phyloP scores from a whole-genome alignment of 2,888 invertebrate species.

The Apoda limacodes region DNA sequence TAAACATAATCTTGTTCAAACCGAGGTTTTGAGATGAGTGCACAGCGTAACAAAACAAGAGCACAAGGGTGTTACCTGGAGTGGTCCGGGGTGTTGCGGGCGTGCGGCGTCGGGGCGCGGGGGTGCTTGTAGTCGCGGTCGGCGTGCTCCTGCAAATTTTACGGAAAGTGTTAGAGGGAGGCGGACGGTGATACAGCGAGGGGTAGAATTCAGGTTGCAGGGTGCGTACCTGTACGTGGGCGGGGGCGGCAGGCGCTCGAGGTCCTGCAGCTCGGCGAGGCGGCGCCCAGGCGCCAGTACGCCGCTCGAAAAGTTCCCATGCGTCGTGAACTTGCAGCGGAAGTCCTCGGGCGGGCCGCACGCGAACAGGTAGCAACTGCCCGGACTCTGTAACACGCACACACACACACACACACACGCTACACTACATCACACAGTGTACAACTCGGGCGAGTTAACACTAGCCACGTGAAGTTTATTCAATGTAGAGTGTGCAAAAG shows the following conservation, averaged over 20 bases:
- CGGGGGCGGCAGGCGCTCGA: constrained; percentile 78
- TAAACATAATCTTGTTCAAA: neutral
- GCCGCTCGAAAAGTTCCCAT: constrained; percentile 89
- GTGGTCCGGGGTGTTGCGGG: neutral
- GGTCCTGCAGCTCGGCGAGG: constrained; percentile 76
- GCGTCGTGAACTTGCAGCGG: constrained; percentile 91
- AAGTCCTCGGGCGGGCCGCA: constrained; percentile 92
- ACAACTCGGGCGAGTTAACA: no score
- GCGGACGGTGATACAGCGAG: constrained; percentile 8
- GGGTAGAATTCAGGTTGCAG: neutral
- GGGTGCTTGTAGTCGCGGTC: constrained; percentile 25
- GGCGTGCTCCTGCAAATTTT: constrained; percentile 23
- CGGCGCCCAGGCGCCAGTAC: constrained; percentile 78
- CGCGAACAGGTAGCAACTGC: constrained; percentile 91
- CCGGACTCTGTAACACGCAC: constrained; percentile 71
- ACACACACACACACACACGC: neutral
- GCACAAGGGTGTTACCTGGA: neutral
- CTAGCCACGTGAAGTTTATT: no score
- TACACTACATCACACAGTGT: no score
- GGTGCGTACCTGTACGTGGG: constrained; percentile 18
- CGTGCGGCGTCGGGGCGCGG: constrained; percentile 9
- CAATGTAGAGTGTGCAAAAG: no score
- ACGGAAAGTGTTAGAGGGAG: neutral
- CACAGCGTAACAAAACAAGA: neutral
- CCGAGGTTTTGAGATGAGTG: neutral